Evolutionary conservation across 1,140 invertebrate genomes (phyloP).

Genomic region (Zaprionus taronus): DNA sequence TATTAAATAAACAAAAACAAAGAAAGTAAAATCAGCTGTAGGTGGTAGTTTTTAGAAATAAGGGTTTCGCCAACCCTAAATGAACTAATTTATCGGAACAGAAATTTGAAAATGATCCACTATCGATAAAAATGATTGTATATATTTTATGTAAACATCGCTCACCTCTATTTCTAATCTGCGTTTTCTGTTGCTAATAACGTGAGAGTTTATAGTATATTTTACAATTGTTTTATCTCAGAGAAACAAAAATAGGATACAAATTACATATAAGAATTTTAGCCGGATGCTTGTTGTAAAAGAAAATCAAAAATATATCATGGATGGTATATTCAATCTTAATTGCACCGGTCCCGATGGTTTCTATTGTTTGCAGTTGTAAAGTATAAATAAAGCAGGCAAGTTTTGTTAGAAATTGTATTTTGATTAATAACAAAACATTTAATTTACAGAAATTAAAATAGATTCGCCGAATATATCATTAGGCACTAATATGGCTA

Average conservation of each 20-base stretch:
- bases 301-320: not conserved
- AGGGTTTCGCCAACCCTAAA: not conserved
- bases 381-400: not conserved
- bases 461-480: not conserved
- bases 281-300: not conserved
- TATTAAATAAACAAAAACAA: not conserved
- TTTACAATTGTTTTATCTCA: not conserved
- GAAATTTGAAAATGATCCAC: not conserved
- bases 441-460: not conserved
- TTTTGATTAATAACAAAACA: not conserved
- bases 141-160: not conserved
- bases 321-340: not conserved
- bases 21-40: not conserved
- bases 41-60: not conserved
- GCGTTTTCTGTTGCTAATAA: not conserved
- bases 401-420: not conserved
- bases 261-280: not conserved
- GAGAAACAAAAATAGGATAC: not conserved
- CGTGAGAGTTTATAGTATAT: slow-evolving; percentile 1
- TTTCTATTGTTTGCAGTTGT: not conserved
- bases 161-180: not conserved
- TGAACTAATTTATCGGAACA: not conserved
- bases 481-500: not conserved
- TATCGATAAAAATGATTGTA: not conserved
- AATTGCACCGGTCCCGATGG: not conserved